Conservation (phyloP, 2,888 invertebrate species). For the Pheosia gnoma region DNA sequence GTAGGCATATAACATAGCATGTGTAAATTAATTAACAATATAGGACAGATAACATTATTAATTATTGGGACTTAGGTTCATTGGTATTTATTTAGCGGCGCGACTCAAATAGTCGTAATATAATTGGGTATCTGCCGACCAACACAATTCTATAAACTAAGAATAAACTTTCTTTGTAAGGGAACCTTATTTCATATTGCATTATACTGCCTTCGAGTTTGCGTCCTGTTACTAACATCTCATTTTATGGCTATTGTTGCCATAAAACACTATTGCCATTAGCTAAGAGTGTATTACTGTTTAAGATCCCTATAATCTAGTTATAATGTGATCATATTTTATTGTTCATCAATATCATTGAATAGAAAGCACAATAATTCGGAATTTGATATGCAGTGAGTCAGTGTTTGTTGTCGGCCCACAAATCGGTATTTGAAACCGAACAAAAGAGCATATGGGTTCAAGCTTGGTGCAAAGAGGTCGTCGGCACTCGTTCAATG, state of each 20-base stretch:
- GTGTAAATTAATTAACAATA: constrained; percentile 21
- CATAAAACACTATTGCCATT: constrained; percentile 19
- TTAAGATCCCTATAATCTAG: constrained; percentile 14
- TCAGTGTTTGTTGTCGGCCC: constrained; percentile 66
- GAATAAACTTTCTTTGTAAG: not conserved
- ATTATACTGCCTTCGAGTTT: constrained; percentile 24
- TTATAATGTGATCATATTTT: constrained; percentile 22
- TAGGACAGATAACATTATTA: constrained; percentile 15
- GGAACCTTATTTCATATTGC: constrained; percentile 17
- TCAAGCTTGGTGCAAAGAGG: constrained; percentile 61
- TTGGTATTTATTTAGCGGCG: constrained; percentile 1
- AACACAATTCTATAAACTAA: not conserved
- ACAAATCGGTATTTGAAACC: constrained; percentile 66
- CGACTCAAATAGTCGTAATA: not conserved
- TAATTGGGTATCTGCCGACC: not conserved
- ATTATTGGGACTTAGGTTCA: not conserved
- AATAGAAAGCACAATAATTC: constrained; percentile 46
- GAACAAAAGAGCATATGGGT: constrained; percentile 70
- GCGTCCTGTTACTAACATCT: constrained; percentile 14
- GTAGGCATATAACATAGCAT: constrained; percentile 14
- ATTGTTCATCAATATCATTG: constrained; percentile 8
- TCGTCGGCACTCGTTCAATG: constrained; percentile 57
- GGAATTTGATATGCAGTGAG: constrained; percentile 67
- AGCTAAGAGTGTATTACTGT: constrained; percentile 14
- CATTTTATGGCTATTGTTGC: constrained; percentile 11